Evolutionary conservation across 1,140 invertebrate genomes (phyloP), one percentile per base, ranked within the genome.

Genomic region (Contarinia nasturtii): DNA sequence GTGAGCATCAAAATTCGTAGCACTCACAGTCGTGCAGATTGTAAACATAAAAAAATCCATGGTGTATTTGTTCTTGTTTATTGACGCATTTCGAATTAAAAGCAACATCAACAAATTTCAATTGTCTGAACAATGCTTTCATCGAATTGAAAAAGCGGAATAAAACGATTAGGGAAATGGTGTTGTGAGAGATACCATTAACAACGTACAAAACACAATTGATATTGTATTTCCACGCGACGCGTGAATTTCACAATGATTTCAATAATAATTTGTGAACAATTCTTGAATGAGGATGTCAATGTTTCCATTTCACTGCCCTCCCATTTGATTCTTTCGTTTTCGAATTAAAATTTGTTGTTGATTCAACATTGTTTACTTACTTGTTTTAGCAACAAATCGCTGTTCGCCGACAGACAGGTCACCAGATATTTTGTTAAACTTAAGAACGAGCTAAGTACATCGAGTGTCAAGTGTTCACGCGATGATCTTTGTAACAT

Each of bases 351-450:
- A 40, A 7, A 40, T 18, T 18, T 10, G 5, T 40, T n/a, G 17
- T 18, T 18, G 4, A 7, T n/a, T 19, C 43, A 21, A 44, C 18
- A n/a, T 44, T 20, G 3, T 44, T 20, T 18, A 50, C 59, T 67
- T 72, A 90, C 86, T 81, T 91, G 88, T 73, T 98, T 98, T 14
- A 98, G 70, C 33, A 99, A 74, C 44, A 94, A 71, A 63, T 94
- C 88, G 52, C 90, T 92, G 65, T 93, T 92, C 33, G 83, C 80
- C 62, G 82, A 88, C 45, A 93, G 80, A 67, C 83, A 95, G 44
- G 81, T 93, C 52, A 97, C 89, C 50, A 99, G 75, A 67, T 94
- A 91, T 67, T 97, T 96, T 12, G 94, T 97, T 33, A 99, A 71
- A 55, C 86, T 83, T 40, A 97, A 72, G 67, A 97, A 96, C 12